These are phyloP conservation scores for Hemithea aestivaria DNA, from an alignment of 2,888 invertebrate species.

Conservation along the genomic window DNA sequence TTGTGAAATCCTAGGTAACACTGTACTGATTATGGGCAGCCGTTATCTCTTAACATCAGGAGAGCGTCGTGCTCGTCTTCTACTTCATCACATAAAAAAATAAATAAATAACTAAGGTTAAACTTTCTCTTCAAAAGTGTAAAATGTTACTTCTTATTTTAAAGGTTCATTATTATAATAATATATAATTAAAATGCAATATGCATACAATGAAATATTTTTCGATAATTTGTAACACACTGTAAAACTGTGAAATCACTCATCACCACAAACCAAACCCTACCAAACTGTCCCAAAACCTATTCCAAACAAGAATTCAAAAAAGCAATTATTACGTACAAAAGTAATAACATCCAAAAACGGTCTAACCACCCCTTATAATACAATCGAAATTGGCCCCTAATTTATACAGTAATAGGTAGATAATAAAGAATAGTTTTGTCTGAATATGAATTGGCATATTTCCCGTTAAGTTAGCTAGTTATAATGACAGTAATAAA, in stretches of 20 bases:
- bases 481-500: constrained; percentile 76
- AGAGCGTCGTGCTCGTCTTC: too few relatives aligned
- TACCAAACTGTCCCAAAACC: constrained; percentile 5
- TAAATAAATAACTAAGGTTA: too few relatives aligned
- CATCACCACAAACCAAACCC: constrained; percentile 12
- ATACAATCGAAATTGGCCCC: constrained; percentile 18
- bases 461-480: constrained; percentile 48
- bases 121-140: too few relatives aligned
- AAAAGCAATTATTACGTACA: constrained; percentile 60
- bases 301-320: constrained; percentile 38
- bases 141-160: too few relatives aligned
- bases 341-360: constrained; percentile 37
- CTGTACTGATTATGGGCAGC: too few relatives aligned
- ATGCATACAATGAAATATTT: too few relatives aligned
- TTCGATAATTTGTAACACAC: too few relatives aligned
- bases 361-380: constrained; percentile 6
- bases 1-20: too few relatives aligned
- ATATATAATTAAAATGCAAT: too few relatives aligned
- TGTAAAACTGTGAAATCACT: not conserved
- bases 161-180: too few relatives aligned
- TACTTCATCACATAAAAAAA: too few relatives aligned
- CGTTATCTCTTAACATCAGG: too few relatives aligned
- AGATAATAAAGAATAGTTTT: constrained; percentile 20
- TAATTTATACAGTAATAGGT: not conserved
- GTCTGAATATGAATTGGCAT: constrained; percentile 33